Evolutionary conservation across 2,797 vertebrate genomes (phyloP).

Genomic region (Phyllotis vaccarum): DNA sequence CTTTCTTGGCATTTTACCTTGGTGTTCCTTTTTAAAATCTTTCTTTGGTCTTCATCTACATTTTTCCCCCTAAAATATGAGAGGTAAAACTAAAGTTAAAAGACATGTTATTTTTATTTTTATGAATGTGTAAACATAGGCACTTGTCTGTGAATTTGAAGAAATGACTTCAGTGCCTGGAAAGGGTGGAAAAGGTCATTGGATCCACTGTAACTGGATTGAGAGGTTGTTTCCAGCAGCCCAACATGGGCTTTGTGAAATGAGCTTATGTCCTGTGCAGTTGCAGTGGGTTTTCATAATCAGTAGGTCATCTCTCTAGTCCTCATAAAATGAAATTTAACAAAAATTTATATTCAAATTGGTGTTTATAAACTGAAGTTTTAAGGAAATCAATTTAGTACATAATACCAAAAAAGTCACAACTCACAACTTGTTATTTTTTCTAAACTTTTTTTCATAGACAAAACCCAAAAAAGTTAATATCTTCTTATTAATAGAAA

Average conservation of each 20-base stretch:
- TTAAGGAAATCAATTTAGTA: slow-evolving; percentile 65
- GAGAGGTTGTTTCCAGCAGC: neutral
- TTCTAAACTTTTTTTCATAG: slow-evolving; percentile 80
- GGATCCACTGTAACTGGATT: neutral
- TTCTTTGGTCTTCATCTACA: slow-evolving; percentile 46
- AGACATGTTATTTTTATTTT: neutral
- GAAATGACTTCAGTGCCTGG: neutral
- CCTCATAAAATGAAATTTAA: neutral
- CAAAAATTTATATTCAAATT: slow-evolving; percentile 76
- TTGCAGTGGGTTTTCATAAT: too few relatives aligned
- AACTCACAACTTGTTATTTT: slow-evolving; percentile 79
- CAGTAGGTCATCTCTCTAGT: neutral
- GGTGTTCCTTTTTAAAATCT: neutral
- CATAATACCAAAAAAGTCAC: too few relatives aligned
- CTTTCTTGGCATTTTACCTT: neutral
- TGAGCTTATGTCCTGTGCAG: too few relatives aligned
- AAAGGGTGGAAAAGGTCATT: neutral
- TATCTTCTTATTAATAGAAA: slow-evolving; percentile 80
- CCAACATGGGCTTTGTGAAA: neutral
- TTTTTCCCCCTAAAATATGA: slow-evolving; percentile 19
- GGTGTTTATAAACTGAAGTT: slow-evolving; percentile 67
- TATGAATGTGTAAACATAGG: neutral
- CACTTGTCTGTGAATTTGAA: too few relatives aligned
- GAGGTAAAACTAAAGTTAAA: slow-evolving; percentile 46
- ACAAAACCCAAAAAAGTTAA: slow-evolving; percentile 80